A percentile compares a stretch with the other conserved stretches of the same genome.
Conservation (phyloP, 30 jellyfish, hydroid and myxozoan species). For the Rhopilema esculentum region DNA sequence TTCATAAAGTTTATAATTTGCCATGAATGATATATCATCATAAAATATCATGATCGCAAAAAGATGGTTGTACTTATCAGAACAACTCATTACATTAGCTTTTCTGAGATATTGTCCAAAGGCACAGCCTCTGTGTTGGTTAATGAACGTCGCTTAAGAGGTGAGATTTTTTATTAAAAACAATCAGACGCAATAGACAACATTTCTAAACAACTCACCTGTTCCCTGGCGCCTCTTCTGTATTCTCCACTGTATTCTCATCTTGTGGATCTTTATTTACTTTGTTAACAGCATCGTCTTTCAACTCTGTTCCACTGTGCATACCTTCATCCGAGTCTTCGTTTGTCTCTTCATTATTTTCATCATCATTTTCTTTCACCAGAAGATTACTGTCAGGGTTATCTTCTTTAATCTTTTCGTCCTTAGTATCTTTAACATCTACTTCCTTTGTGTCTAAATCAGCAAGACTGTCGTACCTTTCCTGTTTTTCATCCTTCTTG, state of each 20-base stretch:
- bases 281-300: background rate
- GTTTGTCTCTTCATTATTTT: background rate
- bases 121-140: too few species aligned
- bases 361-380: background rate
- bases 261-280: background rate
- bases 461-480: background rate
- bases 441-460: background rate
- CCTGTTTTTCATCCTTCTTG: background rate
- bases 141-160: too few species aligned
- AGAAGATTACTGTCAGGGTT: background rate
- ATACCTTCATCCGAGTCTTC: background rate
- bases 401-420: background rate
- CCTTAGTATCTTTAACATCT: background rate
- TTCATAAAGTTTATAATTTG: too few species aligned
- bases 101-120: too few species aligned
- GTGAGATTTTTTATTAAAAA: too few species aligned
- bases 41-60: too few species aligned
- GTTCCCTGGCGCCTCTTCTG: background rate
- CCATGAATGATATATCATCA: too few species aligned
- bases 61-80: too few species aligned
- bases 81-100: too few species aligned
- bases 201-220: too few species aligned
- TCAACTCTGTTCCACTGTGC: background rate
- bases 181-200: background rate
- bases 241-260: background rate